Conservation (phyloP, 1,140 invertebrate genomes). For the Drosophila carrolli region DNA sequence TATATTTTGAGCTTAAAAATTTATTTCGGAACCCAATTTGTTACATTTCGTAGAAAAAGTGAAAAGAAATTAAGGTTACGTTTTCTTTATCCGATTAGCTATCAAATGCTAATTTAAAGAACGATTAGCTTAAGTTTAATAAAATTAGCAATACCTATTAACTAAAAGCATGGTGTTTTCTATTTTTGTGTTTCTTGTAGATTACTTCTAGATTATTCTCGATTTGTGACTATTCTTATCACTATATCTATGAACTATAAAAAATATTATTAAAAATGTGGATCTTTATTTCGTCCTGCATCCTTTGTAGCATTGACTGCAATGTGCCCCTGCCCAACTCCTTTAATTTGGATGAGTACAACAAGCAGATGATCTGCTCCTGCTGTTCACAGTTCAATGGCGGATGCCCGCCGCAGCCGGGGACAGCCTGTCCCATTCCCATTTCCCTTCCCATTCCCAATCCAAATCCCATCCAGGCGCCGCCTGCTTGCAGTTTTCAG, state of each 20-base stretch:
- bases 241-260: too few relatives aligned
- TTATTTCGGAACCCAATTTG: too few relatives aligned
- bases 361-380: conserved; percentile 22
- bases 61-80: too few relatives aligned
- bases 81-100: not conserved
- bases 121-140: not conserved
- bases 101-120: not conserved
- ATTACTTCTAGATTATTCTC: too few relatives aligned
- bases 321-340: conserved; percentile 56
- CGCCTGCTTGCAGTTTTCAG: conserved; percentile 16
- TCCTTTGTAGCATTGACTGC: conserved; percentile 52
- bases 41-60: too few relatives aligned
- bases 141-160: too few relatives aligned
- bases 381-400: conserved; percentile 2
- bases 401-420: not conserved
- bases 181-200: too few relatives aligned
- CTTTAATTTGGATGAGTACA: conserved; percentile 45
- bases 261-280: too few relatives aligned
- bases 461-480: not conserved
- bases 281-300: too few relatives aligned
- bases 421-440: not conserved
- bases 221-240: too few relatives aligned
- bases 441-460: not conserved
- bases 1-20: too few relatives aligned
- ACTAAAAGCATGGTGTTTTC: not conserved